These are phyloP conservation scores for Zaprionus vittiger DNA, from an alignment of 1,140 invertebrate genomes.

Conservation along the genomic window DNA sequence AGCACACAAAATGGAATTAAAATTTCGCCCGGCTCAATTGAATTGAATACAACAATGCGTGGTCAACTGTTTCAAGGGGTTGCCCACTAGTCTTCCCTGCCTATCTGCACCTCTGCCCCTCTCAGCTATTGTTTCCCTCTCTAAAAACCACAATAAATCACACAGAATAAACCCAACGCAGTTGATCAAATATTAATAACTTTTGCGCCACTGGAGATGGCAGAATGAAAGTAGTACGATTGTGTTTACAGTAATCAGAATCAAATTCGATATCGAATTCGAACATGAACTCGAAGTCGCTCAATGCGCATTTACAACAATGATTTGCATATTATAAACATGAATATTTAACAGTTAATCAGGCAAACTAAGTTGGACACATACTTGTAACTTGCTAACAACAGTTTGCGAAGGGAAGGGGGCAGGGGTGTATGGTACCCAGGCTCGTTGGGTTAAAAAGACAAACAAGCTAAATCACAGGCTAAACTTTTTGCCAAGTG, in stretches of 20 bases:
- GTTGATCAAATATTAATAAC: slow-evolving; percentile 66
- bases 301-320: slow-evolving; percentile 29
- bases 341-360: slow-evolving; percentile 63
- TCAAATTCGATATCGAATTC: neutral
- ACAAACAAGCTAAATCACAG: slow-evolving; percentile 36
- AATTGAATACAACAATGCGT: neutral
- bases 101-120: neutral
- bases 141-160: neutral
- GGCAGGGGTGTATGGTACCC: neutral
- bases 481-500: slow-evolving; percentile 36
- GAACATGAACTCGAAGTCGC: slow-evolving; percentile 17
- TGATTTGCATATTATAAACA: slow-evolving; percentile 70
- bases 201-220: slow-evolving; percentile 40
- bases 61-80: slow-evolving; percentile 7
- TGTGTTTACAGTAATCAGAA: slow-evolving; percentile 2
- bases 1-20: neutral
- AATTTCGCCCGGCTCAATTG: neutral
- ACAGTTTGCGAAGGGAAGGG: neutral
- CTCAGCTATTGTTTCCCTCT: neutral
- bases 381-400: slow-evolving; percentile 25
- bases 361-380: slow-evolving; percentile 25
- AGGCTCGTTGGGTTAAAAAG: neutral
- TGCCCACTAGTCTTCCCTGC: no score
- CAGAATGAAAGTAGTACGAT: slow-evolving; percentile 31
- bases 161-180: slow-evolving; percentile 7